A percentile compares a stretch with the other conserved stretches of the same genome.
These are phyloP conservation scores for Mormyrus hasselquistii DNA, from an alignment of 2,797 vertebrate genomes.

Conservation along the genomic window DNA sequence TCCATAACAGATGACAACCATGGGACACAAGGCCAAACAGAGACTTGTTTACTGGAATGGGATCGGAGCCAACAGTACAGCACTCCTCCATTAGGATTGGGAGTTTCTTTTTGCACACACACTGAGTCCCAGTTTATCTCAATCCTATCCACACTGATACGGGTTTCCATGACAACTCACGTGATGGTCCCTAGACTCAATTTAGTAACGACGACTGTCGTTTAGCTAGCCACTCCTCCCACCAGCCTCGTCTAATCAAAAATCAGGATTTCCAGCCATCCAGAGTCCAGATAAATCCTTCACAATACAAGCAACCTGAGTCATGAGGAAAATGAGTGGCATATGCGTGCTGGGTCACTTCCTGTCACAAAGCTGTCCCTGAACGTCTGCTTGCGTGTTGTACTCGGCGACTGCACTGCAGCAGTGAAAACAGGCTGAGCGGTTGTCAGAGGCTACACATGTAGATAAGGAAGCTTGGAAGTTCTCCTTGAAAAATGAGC, in stretches of 20 bases:
- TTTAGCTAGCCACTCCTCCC: background rate
- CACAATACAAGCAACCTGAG: background rate
- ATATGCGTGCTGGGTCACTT: background rate
- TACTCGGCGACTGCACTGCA: slow-evolving; percentile 61
- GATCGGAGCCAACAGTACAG: background rate
- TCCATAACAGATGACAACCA: background rate
- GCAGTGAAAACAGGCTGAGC: slow-evolving; percentile 33
- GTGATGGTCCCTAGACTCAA: background rate
- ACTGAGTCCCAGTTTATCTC: background rate
- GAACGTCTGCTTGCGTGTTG: slow-evolving; percentile 45
- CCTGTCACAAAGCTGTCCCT: slow-evolving; percentile 35
- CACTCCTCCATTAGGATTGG: background rate
- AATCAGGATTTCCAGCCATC: background rate
- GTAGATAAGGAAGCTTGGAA: background rate
- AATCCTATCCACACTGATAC: background rate
- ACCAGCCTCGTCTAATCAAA: background rate
- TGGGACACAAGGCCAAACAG: background rate
- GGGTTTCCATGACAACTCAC: slow-evolving; percentile 8
- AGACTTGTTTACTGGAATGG: background rate
- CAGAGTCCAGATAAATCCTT: background rate
- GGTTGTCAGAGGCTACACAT: background rate
- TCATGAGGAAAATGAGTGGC: background rate
- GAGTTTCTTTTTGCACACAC: background rate
- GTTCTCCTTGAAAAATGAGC: background rate
- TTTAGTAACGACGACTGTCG: background rate